Conservation (phyloP, 2,888 invertebrate species). For the Aphidoletes aphidimyza region DNA sequence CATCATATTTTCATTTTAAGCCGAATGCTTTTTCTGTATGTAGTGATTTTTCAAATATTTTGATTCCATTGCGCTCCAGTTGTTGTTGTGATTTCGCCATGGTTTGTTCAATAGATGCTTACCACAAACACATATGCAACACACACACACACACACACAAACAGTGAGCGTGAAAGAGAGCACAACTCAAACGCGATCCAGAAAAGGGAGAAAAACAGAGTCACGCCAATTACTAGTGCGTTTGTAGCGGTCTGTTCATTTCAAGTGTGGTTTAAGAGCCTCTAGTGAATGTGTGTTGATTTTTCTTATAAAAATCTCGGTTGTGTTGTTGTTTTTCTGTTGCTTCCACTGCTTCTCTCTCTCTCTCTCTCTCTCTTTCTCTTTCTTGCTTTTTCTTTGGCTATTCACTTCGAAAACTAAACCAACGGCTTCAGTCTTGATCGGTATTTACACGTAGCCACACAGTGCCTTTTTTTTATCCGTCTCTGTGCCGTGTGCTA, state of each 20-base stretch:
- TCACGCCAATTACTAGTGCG: slow-evolving; percentile 24
- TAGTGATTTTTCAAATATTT: background rate
- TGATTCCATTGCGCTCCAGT: background rate
- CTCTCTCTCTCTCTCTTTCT: background rate
- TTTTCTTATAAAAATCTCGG: no score
- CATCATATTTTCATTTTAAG: background rate
- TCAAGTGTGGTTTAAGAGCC: no score
- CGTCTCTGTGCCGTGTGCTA: background rate
- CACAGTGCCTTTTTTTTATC: background rate
- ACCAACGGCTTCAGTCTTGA: slow-evolving; percentile 27
- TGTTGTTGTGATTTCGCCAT: background rate
- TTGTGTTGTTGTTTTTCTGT: background rate
- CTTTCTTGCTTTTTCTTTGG: background rate
- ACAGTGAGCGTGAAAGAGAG: background rate
- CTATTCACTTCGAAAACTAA: slow-evolving; percentile 6
- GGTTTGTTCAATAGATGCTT: background rate
- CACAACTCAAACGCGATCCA: no score
- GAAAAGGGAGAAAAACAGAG: slow-evolving; percentile 41
- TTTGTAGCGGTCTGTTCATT: background rate
- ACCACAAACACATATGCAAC: background rate
- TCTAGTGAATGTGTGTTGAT: no score
- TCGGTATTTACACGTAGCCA: slow-evolving; percentile 18
- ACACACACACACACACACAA: background rate
- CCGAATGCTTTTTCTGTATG: background rate
- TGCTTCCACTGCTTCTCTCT: no score